Evolutionary conservation across 2,888 invertebrate genomes (phyloP), one percentile per base, ranked within the genome.

Genomic region (Eilema sororculum): DNA sequence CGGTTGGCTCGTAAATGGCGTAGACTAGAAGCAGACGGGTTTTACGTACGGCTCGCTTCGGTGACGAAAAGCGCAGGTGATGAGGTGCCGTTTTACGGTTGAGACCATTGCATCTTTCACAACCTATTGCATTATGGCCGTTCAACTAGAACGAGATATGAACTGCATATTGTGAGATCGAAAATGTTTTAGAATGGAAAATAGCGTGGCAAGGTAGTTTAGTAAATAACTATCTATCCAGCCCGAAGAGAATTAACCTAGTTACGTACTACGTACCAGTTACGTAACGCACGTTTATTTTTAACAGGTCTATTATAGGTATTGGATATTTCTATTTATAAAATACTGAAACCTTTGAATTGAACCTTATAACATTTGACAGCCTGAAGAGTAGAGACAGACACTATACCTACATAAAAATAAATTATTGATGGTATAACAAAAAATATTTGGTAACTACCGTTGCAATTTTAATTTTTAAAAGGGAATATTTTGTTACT

Each of bases 1-100:
- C 89, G 88, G 88, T 87, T 80, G 86, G 87, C 79, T 94, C 94
- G 93, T 95, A 95, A 94, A 94, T 87, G 86, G 85, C 82, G 93
- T 90, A 95, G 95, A 95, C 94, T 91, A 91, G 90, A 82, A 88
- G 90, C 92, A 95, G 95, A 95, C 95, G 89, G 88, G 84, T 93
- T 94, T 93, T 93, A 93, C 89, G 80, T 89, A 88, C 84, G 79
- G 78, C 81, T 80, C 76, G 83, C 73, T 73, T 75, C 85, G 83
- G 87, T 88, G 90, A 86, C 89, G 86, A 87, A 73, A 85, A 75
- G 72, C 74, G 75, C 91, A 91, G 92, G 91, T 92, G 92, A 90
- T 86, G 90, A 85, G 86, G 84, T 86, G 86, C 79, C 71, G 79
- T 77, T 84, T 87, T 84, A 87, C 78, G 84, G 82, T 80, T 81